These are phyloP conservation scores for Ypsolopha sequella DNA, from an alignment of 2,888 invertebrate species.

Conservation along the genomic window DNA sequence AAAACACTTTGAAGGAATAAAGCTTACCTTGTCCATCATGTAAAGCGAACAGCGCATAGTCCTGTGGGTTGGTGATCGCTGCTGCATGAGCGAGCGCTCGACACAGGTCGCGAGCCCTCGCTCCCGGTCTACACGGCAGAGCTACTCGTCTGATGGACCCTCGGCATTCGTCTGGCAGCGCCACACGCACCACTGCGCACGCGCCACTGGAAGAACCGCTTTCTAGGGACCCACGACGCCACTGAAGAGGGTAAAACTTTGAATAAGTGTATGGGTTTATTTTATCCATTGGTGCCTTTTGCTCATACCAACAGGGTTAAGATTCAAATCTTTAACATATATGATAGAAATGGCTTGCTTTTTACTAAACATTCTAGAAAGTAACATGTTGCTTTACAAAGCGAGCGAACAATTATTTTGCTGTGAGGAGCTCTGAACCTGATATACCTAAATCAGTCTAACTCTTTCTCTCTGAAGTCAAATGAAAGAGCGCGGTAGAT, in stretches of 20 bases:
- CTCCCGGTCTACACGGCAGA: slow-evolving; percentile 92
- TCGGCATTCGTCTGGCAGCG: slow-evolving; percentile 94
- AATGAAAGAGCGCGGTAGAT: too few relatives aligned
- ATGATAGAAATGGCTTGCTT: too few relatives aligned
- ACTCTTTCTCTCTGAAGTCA: too few relatives aligned
- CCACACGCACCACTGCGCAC: slow-evolving; percentile 82
- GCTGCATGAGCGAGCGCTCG: slow-evolving; percentile 96
- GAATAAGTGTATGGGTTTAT: not conserved
- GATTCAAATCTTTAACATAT: too few relatives aligned
- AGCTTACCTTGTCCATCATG: slow-evolving; percentile 88
- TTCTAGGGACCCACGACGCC: slow-evolving; percentile 67
- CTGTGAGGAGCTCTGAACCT: too few relatives aligned
- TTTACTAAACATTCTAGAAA: too few relatives aligned
- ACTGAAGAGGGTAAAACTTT: slow-evolving; percentile 20
- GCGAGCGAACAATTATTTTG: too few relatives aligned
- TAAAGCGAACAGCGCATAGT: slow-evolving; percentile 92
- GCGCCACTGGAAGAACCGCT: slow-evolving; percentile 27
- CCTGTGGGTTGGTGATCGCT: slow-evolving; percentile 95
- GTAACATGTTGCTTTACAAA: too few relatives aligned
- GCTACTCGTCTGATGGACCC: slow-evolving; percentile 93
- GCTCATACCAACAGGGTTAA: too few relatives aligned
- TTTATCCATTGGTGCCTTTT: too few relatives aligned
- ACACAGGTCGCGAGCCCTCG: slow-evolving; percentile 93
- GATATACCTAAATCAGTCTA: too few relatives aligned
- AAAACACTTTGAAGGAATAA: not conserved